Evolutionary conservation across 2,113 vertebrate genomes (phyloP).

Genomic region (Psettodes erumei): DNA sequence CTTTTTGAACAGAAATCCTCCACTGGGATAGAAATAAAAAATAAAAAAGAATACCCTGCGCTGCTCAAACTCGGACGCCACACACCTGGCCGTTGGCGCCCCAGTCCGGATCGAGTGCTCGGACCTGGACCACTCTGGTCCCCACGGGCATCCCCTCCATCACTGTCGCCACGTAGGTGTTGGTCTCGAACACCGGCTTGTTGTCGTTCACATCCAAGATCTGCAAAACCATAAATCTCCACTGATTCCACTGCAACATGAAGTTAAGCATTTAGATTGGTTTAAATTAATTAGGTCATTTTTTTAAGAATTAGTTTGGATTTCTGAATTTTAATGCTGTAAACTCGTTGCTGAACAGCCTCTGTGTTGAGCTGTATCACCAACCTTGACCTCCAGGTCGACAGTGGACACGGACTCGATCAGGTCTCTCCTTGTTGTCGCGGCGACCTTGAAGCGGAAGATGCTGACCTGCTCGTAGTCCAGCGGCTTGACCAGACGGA

Average conservation of each 20-base stretch:
- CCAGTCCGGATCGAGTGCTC: slow-evolving; percentile 90
- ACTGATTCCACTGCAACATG: not conserved
- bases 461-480: slow-evolving; percentile 88
- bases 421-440: slow-evolving; percentile 87
- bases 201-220: slow-evolving; percentile 95
- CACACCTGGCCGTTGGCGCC: slow-evolving; percentile 92
- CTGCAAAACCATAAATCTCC: slow-evolving; percentile 47
- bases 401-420: slow-evolving; percentile 90
- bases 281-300: not conserved
- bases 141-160: slow-evolving; percentile 97
- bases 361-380: slow-evolving; percentile 7
- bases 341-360: not conserved
- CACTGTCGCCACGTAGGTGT: slow-evolving; percentile 89
- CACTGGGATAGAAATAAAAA: too few species aligned
- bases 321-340: too few species aligned
- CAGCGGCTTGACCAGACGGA: slow-evolving; percentile 90
- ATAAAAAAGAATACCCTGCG: not conserved
- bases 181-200: slow-evolving; percentile 91
- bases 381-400: slow-evolving; percentile 92
- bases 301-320: too few species aligned
- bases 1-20: too few species aligned
- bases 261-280: too few species aligned
- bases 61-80: not conserved
- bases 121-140: slow-evolving; percentile 92
- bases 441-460: slow-evolving; percentile 93